Conservation (phyloP, 2,888 invertebrate species). For the Prostheceraeus crozeri region DNA sequence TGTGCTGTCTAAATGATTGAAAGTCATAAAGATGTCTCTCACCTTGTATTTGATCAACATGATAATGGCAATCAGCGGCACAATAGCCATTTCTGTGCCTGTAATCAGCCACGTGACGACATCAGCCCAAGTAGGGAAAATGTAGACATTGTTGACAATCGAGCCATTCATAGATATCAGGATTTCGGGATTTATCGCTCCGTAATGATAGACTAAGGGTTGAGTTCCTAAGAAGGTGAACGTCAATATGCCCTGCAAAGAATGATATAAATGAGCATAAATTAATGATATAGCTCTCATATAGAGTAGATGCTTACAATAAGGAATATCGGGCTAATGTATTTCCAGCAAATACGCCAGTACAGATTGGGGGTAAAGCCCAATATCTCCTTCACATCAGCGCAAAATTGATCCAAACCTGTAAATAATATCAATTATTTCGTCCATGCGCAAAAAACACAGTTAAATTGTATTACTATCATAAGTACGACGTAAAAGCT, state of each 20-base stretch:
- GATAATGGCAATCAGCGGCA: not conserved
- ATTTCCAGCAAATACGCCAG: slow-evolving; percentile 79
- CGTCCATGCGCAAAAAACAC: too few relatives aligned
- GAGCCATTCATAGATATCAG: too few relatives aligned
- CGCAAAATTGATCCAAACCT: slow-evolving; percentile 70
- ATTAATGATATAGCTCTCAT: too few relatives aligned
- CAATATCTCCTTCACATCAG: slow-evolving; percentile 72
- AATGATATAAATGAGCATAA: too few relatives aligned
- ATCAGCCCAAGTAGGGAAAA: not conserved
- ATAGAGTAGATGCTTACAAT: slow-evolving; percentile 65
- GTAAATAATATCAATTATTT: slow-evolving; percentile 6
- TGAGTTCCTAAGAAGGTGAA: too few relatives aligned
- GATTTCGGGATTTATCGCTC: too few relatives aligned
- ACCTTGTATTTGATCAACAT: not conserved
- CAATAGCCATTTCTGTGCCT: not conserved
- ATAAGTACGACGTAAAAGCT: too few relatives aligned
- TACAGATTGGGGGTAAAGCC: slow-evolving; percentile 69
- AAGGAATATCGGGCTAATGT: slow-evolving; percentile 70
- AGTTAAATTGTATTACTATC: too few relatives aligned
- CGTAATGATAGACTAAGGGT: too few relatives aligned
- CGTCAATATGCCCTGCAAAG: too few relatives aligned
- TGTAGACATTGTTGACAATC: not conserved
- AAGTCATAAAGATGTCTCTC: too few relatives aligned
- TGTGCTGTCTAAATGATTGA: too few relatives aligned
- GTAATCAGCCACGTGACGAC: not conserved